Evolutionary conservation across 2,113 vertebrate species (phyloP), one percentile per base, ranked within the genome.

Genomic region (Gambusia holbrooki): DNA sequence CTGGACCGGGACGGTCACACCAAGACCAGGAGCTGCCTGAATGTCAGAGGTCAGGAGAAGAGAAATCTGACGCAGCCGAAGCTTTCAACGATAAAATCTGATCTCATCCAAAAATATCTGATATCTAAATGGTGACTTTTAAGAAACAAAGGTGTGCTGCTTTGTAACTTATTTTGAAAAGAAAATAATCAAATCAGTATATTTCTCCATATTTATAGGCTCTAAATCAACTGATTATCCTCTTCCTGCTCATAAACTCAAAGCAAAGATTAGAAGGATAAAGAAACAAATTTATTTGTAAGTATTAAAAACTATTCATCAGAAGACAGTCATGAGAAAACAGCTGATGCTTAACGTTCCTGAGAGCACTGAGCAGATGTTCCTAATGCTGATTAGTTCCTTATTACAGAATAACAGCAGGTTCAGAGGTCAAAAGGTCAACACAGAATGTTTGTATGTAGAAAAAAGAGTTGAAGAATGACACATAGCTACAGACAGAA

Each of bases 41-140:
- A 94, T 17, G 92, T 95, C 73, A 90, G 84, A 92, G 93, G 94
- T 95, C 73, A 88, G 86, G 13, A 54, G 66, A 29, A 7, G 13
- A 54, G 66, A 29, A 7, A 25, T 58, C 51, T 58, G 45, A 6
- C 14, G 1, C 25, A 58, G 9, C 51, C 0, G 22, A 25, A n/a
- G 51, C 51, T 58, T 54, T 54, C 3, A n/a, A 25, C 5, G 25
- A n/a, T 54, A 54, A 54, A 25, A 58, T n/a, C 51, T 58, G 22
- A 58, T 58, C 40, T 15, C 15, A 14, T 15, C 40, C 13, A 42
- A 42, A 42, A 42, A 42, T 7, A 6, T 19, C 19, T 25, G 17
- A 19, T 54, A 22, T 58, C n/a, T 25, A n/a, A 58, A n/a, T 25
- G 51, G 10, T 11, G 3, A 3, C 7, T 6, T 58, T 25, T n/a